Percentiles rank a stretch among this genome's conserved stretches.
These are phyloP conservation scores for Heteractis magnifica DNA, from an alignment of 92 coral and sea anemone genomes.

Conservation along the genomic window DNA sequence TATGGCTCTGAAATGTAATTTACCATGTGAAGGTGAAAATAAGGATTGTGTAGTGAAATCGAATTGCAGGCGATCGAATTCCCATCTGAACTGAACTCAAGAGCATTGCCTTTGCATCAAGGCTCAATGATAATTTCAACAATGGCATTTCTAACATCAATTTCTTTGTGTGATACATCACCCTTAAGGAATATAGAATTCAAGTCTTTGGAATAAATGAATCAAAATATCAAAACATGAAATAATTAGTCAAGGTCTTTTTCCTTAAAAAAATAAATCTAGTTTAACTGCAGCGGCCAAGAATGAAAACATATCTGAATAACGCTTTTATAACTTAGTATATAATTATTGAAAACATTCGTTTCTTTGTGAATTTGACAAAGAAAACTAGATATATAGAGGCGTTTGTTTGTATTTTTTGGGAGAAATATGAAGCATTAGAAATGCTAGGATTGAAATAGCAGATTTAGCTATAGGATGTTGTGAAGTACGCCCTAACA, in stretches of 20 bases:
- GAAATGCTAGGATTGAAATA: background rate
- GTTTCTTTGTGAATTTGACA: background rate
- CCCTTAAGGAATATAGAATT: background rate
- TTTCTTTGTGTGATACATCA: background rate
- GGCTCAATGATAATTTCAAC: background rate
- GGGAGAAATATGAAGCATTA: background rate
- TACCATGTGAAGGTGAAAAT: conserved; percentile 12
- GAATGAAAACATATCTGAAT: background rate
- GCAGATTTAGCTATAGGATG: background rate
- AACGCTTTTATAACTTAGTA: background rate
- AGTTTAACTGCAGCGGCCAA: background rate
- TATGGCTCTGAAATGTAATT: conserved; percentile 20
- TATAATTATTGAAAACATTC: background rate
- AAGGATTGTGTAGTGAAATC: conserved; percentile 5
- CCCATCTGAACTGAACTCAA: background rate
- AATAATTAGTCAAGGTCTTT: no score
- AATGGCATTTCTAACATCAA: background rate
- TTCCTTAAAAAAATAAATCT: no score
- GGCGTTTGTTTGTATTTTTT: conserved; percentile 5
- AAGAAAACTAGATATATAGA: background rate
- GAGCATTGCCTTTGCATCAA: background rate
- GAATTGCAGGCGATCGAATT: background rate
- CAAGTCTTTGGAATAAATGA: background rate
- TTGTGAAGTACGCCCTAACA: background rate
- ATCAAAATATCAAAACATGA: no score